phyloP scores from a whole-genome alignment of 2,113 vertebrate species.

The Macroglossus sobrinus region DNA sequence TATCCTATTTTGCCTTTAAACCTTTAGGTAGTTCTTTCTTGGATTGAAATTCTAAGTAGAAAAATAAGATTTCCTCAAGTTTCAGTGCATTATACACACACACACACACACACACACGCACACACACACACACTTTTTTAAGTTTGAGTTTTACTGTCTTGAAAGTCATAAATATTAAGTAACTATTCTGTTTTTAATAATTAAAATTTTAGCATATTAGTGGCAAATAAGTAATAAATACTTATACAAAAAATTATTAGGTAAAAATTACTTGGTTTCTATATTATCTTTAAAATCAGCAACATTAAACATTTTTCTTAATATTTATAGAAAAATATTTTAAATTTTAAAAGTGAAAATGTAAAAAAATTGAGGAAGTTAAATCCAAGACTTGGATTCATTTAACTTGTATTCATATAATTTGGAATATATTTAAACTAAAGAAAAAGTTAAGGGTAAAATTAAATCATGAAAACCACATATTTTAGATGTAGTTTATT shows the following conservation, averaged over 20 bases:
- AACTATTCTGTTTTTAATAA: background rate
- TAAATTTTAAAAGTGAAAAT: conserved; percentile 4
- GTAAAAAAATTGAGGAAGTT: background rate
- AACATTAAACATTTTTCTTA: background rate
- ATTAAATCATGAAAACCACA: background rate
- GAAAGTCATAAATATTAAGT: background rate
- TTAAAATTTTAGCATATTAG: background rate
- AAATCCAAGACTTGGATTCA: background rate
- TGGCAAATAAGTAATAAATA: background rate
- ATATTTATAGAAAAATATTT: background rate
- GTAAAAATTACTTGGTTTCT: background rate
- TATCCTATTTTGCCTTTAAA: background rate
- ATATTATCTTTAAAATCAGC: background rate
- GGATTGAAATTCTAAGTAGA: background rate
- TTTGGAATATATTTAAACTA: background rate
- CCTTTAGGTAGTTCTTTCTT: background rate
- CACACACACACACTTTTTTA: background rate
- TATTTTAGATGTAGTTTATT: background rate
- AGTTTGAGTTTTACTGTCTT: background rate
- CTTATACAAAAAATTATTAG: background rate
- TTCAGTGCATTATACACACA: background rate
- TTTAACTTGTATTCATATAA: background rate
- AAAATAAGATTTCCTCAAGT: background rate
- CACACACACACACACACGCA: too few species aligned
- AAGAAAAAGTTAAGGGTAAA: background rate